phyloP scores from a whole-genome alignment of 2,888 invertebrate genomes.

The Galeruca laticollis region DNA sequence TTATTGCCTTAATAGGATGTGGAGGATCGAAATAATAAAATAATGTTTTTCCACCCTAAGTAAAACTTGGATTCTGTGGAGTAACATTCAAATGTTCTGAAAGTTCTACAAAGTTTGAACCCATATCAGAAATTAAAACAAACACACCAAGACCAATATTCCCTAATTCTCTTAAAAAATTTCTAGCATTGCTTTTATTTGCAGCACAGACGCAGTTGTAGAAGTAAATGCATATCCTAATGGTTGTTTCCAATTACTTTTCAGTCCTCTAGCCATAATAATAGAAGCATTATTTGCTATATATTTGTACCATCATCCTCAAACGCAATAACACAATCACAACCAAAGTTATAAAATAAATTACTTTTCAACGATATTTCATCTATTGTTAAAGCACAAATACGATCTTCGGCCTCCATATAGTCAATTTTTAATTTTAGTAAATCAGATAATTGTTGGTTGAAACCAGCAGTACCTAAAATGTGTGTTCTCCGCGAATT shows the following conservation, averaged over 20 bases:
- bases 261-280: slow-evolving; percentile 21
- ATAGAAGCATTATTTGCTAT: slow-evolving; percentile 1
- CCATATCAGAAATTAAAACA: too few relatives aligned
- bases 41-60: slow-evolving; percentile 18
- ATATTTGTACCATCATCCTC: slow-evolving; percentile 7
- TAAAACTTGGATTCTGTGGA: slow-evolving; percentile 1
- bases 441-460: neutral
- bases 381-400: too few relatives aligned
- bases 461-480: neutral
- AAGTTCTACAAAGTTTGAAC: too few relatives aligned
- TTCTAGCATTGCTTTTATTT: too few relatives aligned
- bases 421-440: too few relatives aligned
- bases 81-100: slow-evolving; percentile 32
- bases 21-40: slow-evolving; percentile 38
- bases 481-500: neutral
- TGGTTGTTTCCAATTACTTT: slow-evolving; percentile 12
- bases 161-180: too few relatives aligned
- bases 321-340: slow-evolving; percentile 17
- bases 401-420: too few relatives aligned
- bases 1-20: too few relatives aligned
- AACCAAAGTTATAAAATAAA: too few relatives aligned
- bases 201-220: too few relatives aligned
- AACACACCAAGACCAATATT: too few relatives aligned
- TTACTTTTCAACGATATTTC: slow-evolving; percentile 18
- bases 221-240: too few relatives aligned